phyloP scores from a whole-genome alignment of 1,140 invertebrate species.

The Diachasma alloeum region DNA sequence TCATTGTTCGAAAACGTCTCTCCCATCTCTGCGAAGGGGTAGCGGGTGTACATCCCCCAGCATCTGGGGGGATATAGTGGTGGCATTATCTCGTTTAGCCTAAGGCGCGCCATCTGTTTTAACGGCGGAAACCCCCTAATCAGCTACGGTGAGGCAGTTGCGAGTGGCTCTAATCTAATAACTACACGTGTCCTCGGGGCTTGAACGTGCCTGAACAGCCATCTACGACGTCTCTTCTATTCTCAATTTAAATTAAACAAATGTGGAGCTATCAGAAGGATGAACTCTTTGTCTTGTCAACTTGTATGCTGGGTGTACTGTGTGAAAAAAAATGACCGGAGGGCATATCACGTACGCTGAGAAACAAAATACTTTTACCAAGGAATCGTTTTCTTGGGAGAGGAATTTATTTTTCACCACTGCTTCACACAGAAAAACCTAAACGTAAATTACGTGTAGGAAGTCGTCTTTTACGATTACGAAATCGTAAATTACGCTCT shows the following conservation, averaged over 20 bases:
- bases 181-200: slow-evolving; percentile 42
- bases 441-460: too few relatives aligned
- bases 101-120: slow-evolving; percentile 60
- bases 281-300: not conserved
- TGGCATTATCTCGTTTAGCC: slow-evolving; percentile 57
- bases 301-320: too few relatives aligned
- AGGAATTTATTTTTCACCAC: too few relatives aligned
- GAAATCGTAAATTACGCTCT: too few relatives aligned
- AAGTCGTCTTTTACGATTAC: too few relatives aligned
- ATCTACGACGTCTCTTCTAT: not conserved
- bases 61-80: slow-evolving; percentile 6
- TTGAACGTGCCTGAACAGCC: not conserved
- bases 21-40: not conserved
- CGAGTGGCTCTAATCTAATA: slow-evolving; percentile 50
- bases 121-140: slow-evolving; percentile 52
- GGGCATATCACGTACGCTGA: too few relatives aligned
- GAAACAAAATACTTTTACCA: too few relatives aligned
- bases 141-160: slow-evolving; percentile 38
- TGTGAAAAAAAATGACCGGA: too few relatives aligned
- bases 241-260: not conserved
- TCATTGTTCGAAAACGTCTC: not conserved
- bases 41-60: not conserved
- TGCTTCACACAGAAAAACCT: too few relatives aligned
- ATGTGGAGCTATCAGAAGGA: not conserved
- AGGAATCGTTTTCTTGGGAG: too few relatives aligned